Evolutionary conservation across 2,113 vertebrate species (phyloP), one percentile per base, ranked within the genome.

Genomic region (Pholis gunnellus): DNA sequence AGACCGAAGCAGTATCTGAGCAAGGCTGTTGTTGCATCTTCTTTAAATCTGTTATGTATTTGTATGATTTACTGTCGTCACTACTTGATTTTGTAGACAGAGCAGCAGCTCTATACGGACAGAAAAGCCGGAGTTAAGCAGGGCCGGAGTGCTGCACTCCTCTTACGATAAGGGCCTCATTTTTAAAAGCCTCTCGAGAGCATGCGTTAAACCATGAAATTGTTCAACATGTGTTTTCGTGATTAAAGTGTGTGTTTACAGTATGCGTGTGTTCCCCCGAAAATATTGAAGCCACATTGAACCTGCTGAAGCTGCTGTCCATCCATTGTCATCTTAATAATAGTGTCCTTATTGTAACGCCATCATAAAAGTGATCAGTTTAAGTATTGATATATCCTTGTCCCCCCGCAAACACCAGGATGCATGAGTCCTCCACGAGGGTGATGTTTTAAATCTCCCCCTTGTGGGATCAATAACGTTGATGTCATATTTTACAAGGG

Each of bases 381-480:
- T 57, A 29, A 1, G 17, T 56, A 61, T 78, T 31, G 74, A 73
- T 54, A 56, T 27, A 54, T 44, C 31, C 27, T 31, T 52, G 36
- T 69, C 68, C 44, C 44, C 15, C n/a, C 42, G 27, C n/a, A 75
- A 56, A 72, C 4, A 72, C n/a, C 38, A 56, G 42, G 40, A 9
- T 60, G 65, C 52, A 18, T 8, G 31, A 54, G 56, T 25, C 6
- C 18, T 42, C 20, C 36, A 69, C 4, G 2, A 68, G 25, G 38
- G 46, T 46, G 42, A 42, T 71, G 54, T 75, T 79, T 54, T n/a
- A 65, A 72, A 48, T n/a, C 29, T 64, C 11, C 50, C 50, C 56
- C 63, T 36, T 60, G 22, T 54, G n/a, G 48, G 50, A 82, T 85
- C 66, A 78, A 78, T 83, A 71, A 85, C 59, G 27, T 80, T 72